Evolutionary conservation across 2,797 vertebrate genomes (phyloP), one percentile per base, ranked within the genome.

Genomic region (Enteromius anoplus): DNA sequence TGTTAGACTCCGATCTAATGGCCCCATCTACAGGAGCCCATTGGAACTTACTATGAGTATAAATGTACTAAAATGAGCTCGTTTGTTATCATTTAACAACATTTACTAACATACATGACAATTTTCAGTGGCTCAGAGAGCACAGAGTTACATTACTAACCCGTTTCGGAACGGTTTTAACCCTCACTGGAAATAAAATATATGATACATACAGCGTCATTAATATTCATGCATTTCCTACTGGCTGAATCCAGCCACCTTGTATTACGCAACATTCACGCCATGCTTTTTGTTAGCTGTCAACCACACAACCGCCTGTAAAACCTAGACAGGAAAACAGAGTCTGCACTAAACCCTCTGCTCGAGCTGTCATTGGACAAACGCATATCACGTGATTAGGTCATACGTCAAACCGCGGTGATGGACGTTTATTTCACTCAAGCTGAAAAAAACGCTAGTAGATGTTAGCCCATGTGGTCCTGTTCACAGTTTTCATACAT

Each of bases 261-360:
- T 65, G 14, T 2, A 47, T 73, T 40, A 29, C 65, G 58, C 58
- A 58, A 75, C 34, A 64, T 72, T 82, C 82, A 86, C 75, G 71
- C 82, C 78, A 82, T 37, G 60, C 8, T 55, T 84, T 68, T 71
- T 66, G 32, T 3, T 17, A 60, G 15, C 77, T 85, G 76, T 83
- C 83, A 83, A 42, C 65, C 72, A 78, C 45, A 55, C 10, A 49
- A 53, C 62, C 49, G 55, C 53, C 53, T 62, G 19, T 11, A 34
- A 17, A 53, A 42, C 58, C 17, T 51, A 42, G 60, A 82, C 15
- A 55, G 45, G n/a, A 82, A 65, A 40, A 55, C 60, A 71, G 3
- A 53, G 1, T 45, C 37, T 45, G 40, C 34, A 70, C 10, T 15
- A 58, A 64, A 40, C 3, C 29, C 58, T 65, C 26, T 6, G 37